Percentiles rank a stretch among this genome's conserved stretches.
Conservation (phyloP, 2,113 vertebrate species). For the Ellobius talpinus region DNA sequence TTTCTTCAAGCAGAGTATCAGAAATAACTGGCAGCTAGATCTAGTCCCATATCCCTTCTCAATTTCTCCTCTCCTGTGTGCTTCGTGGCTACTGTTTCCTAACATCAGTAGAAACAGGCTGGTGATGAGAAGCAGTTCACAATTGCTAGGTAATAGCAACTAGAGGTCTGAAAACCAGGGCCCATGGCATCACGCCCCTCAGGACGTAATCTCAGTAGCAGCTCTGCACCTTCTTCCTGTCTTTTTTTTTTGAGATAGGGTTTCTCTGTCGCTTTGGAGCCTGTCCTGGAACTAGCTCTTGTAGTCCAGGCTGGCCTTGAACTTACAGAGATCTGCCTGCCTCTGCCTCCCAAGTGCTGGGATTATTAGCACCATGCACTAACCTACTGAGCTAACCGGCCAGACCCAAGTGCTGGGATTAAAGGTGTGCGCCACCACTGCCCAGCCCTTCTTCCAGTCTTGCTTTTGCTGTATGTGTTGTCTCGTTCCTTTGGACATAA, state of each 20-base stretch:
- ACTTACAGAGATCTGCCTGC: no score
- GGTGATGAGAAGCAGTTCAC: not conserved
- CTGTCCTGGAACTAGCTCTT: no score
- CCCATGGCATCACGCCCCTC: not conserved
- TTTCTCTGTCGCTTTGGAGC: no score
- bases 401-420: no score
- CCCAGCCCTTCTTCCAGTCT: not conserved
- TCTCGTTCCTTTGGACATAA: not conserved
- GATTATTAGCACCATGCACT: no score
- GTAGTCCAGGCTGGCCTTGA: no score
- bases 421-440: no score
- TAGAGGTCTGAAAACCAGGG: not conserved
- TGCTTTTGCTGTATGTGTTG: not conserved
- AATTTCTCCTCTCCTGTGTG: not conserved
- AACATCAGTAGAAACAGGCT: not conserved
- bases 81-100: not conserved
- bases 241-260: no score
- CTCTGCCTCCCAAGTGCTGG: no score
- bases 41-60: not conserved
- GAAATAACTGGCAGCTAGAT: not conserved
- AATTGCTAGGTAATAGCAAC: not conserved
- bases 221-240: not conserved
- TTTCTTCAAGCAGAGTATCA: slow-evolving; percentile 3
- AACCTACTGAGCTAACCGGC: no score
- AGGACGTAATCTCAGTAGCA: not conserved